These are phyloP conservation scores for Lucilia sericata DNA, from an alignment of 1,140 invertebrate genomes.

Conservation along the genomic window DNA sequence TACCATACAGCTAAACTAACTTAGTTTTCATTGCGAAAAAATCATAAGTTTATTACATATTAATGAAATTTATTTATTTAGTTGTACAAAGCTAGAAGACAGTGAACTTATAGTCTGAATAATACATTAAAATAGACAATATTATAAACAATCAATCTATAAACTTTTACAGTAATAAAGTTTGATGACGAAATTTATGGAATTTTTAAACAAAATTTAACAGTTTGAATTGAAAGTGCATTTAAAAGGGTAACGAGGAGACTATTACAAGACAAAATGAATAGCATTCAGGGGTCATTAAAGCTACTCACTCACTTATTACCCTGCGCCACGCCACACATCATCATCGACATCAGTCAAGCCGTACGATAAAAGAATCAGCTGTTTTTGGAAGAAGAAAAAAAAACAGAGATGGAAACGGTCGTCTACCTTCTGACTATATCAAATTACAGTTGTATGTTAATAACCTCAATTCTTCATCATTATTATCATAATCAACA, in stretches of 20 bases:
- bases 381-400: slow-evolving; percentile 1
- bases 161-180: too few relatives aligned
- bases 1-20: too few relatives aligned
- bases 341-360: background rate
- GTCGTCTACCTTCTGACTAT: slow-evolving; percentile 22
- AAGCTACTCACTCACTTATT: background rate
- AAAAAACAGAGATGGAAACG: background rate
- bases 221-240: too few relatives aligned
- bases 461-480: background rate
- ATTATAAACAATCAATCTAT: too few relatives aligned
- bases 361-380: slow-evolving; percentile 15
- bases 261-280: background rate
- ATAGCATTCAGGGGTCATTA: background rate
- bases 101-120: too few relatives aligned
- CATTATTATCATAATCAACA: background rate
- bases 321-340: background rate
- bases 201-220: too few relatives aligned
- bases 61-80: too few relatives aligned
- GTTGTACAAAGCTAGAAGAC: too few relatives aligned
- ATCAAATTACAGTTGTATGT: background rate
- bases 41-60: too few relatives aligned
- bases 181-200: too few relatives aligned
- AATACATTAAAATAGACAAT: too few relatives aligned
- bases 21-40: too few relatives aligned
- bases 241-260: background rate